A percentile compares a stretch with the other conserved stretches of the same genome.
These are phyloP conservation scores for Cephus pygmeus DNA, from an alignment of 2,888 invertebrate genomes.

Conservation along the genomic window DNA sequence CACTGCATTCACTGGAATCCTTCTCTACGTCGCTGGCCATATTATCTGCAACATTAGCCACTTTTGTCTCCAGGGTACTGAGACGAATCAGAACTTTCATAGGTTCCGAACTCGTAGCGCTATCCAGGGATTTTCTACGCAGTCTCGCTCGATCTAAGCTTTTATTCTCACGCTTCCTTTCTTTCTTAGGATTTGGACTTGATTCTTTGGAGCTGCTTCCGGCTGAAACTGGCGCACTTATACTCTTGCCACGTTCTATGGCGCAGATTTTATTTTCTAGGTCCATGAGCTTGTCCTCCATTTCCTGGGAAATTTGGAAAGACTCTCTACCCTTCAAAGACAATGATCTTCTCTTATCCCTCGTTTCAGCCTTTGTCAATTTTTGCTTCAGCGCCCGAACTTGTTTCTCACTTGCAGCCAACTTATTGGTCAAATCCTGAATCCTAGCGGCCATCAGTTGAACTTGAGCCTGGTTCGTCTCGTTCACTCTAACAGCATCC, in stretches of 20 bases:
- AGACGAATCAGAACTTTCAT: conserved; percentile 83
- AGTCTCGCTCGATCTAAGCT: conserved; percentile 67
- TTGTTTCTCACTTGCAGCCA: conserved; percentile 84
- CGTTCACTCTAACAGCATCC: conserved; percentile 75
- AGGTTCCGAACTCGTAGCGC: conserved; percentile 81
- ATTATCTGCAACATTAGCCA: conserved; percentile 69
- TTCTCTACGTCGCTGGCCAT: conserved; percentile 55
- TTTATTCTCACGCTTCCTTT: conserved; percentile 50
- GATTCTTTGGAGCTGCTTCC: conserved; percentile 69
- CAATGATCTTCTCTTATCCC: conserved; percentile 83
- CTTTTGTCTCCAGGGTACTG: conserved; percentile 82
- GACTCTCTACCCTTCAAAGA: conserved; percentile 87
- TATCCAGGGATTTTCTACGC: conserved; percentile 81
- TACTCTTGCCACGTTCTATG: conserved; percentile 69
- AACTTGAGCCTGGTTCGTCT: conserved; percentile 79
- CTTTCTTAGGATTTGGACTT: conserved; percentile 69
- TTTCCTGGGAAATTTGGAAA: conserved; percentile 82
- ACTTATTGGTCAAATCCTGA: conserved; percentile 84
- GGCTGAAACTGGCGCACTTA: conserved; percentile 66
- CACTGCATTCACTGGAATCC: conserved; percentile 59
- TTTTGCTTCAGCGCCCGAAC: conserved; percentile 83
- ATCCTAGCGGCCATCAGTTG: conserved; percentile 85
- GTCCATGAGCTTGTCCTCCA: conserved; percentile 86
- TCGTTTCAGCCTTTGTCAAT: conserved; percentile 75
- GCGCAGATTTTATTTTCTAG: conserved; percentile 81